Percentiles rank a stretch among this genome's conserved stretches.
These are phyloP conservation scores for Drepana falcataria DNA, from an alignment of 2,888 invertebrate species.

Conservation along the genomic window DNA sequence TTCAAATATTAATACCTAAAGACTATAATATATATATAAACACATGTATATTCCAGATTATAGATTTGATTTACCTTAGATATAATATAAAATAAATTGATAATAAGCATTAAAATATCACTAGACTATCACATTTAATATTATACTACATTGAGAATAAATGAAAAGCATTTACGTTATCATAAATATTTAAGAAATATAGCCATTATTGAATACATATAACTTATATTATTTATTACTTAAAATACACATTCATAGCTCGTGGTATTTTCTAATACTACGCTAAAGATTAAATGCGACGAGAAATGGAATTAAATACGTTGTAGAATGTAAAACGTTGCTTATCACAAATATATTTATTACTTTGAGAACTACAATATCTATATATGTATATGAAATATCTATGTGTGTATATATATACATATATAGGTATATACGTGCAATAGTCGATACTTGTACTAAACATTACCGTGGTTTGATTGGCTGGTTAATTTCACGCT, in stretches of 20 bases:
- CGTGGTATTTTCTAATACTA: constrained; percentile 30
- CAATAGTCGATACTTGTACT: too few species aligned
- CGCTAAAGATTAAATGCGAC: constrained; percentile 8
- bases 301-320: not conserved
- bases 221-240: constrained; percentile 54
- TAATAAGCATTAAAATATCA: constrained; percentile 54
- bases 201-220: constrained; percentile 43
- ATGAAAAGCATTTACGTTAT: not conserved
- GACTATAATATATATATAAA: not conserved
- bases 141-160: constrained; percentile 4
- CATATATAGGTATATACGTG: too few species aligned
- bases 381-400: too few species aligned
- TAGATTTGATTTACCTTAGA: too few species aligned
- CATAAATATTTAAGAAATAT: constrained; percentile 17
- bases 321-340: too few species aligned
- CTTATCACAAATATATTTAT: too few species aligned
- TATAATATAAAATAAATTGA: constrained; percentile 1
- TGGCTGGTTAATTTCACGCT: too few species aligned
- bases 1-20: too few species aligned
- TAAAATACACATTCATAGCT: constrained; percentile 57
- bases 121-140: constrained; percentile 50
- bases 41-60: not conserved
- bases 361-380: too few species aligned
- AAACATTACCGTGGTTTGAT: too few species aligned
- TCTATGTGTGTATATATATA: too few species aligned